These are phyloP conservation scores for Teleogryllus oceanicus DNA, from an alignment of 2,888 invertebrate species.

Conservation along the genomic window DNA sequence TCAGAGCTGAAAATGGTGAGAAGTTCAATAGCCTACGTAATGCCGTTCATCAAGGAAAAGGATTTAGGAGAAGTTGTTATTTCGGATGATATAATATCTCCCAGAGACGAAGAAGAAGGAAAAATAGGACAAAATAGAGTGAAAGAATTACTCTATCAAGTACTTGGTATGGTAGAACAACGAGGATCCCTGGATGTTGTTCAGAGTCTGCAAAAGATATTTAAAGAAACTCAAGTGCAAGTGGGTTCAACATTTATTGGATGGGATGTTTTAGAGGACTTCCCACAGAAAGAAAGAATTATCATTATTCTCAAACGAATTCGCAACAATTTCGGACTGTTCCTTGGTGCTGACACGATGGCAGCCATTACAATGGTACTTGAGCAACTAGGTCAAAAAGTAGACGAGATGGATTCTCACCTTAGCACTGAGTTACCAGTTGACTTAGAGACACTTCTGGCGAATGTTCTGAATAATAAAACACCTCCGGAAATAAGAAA, in stretches of 20 bases:
- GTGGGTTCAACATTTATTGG: slow-evolving; percentile 29
- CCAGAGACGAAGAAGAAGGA: slow-evolving; percentile 28
- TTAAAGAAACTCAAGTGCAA: slow-evolving; percentile 24
- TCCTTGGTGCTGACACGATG: slow-evolving; percentile 24
- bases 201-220: slow-evolving; percentile 26
- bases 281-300: slow-evolving; percentile 28
- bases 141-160: slow-evolving; percentile 32
- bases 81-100: slow-evolving; percentile 26
- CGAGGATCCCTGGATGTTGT: slow-evolving; percentile 27
- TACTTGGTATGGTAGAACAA: slow-evolving; percentile 25
- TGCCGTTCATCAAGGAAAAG: slow-evolving; percentile 25
- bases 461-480: slow-evolving; percentile 18
- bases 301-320: slow-evolving; percentile 27
- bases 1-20: slow-evolving; percentile 23
- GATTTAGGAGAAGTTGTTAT: slow-evolving; percentile 24
- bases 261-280: slow-evolving; percentile 28
- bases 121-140: slow-evolving; percentile 24
- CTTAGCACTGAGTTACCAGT: not conserved
- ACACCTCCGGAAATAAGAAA: slow-evolving; percentile 18
- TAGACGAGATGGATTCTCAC: not conserved
- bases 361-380: slow-evolving; percentile 7
- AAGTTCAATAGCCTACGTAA: slow-evolving; percentile 28
- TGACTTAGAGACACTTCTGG: not conserved
- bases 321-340: slow-evolving; percentile 27
- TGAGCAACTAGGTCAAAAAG: not conserved